phyloP scores from a whole-genome alignment of 2,888 invertebrate species.

The Allolobophora icterica region DNA sequence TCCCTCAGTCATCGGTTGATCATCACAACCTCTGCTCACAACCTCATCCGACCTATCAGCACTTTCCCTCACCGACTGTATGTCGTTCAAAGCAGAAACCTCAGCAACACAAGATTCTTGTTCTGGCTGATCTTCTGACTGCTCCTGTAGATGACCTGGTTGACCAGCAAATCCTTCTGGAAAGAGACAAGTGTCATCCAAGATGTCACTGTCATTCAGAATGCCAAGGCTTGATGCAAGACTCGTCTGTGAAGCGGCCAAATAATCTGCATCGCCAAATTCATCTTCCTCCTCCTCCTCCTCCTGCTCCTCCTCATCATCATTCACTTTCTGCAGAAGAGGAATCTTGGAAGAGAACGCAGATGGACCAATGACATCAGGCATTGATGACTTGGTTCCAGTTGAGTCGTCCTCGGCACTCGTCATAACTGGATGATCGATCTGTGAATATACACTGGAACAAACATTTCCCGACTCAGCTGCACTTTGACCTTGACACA shows the following conservation, averaged over 20 bases:
- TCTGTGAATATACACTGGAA: neutral
- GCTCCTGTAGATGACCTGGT: neutral
- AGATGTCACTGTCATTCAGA: constrained; percentile 25
- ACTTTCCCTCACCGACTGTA: neutral
- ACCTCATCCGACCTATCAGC: neutral
- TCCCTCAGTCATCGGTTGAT: neutral
- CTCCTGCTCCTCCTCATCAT: neutral
- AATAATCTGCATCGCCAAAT: neutral
- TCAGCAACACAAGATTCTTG: neutral
- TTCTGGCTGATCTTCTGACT: neutral
- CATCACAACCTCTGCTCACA: neutral
- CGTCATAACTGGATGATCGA: neutral
- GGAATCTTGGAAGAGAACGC: neutral
- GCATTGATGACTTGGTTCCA: neutral
- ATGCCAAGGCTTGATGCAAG: constrained; percentile 12
- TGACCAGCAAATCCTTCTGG: neutral
- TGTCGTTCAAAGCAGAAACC: neutral
- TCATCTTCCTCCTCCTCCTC: neutral
- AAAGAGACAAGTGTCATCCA: neutral
- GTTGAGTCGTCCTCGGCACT: neutral
- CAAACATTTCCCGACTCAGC: neutral
- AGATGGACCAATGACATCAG: neutral
- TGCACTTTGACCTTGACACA: neutral
- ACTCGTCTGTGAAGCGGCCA: neutral
- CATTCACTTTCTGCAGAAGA: neutral